Percentiles rank a stretch among this genome's conserved stretches.
Evolutionary conservation across 2,113 vertebrate genomes (phyloP).

Genomic region (Zeus faber): DNA sequence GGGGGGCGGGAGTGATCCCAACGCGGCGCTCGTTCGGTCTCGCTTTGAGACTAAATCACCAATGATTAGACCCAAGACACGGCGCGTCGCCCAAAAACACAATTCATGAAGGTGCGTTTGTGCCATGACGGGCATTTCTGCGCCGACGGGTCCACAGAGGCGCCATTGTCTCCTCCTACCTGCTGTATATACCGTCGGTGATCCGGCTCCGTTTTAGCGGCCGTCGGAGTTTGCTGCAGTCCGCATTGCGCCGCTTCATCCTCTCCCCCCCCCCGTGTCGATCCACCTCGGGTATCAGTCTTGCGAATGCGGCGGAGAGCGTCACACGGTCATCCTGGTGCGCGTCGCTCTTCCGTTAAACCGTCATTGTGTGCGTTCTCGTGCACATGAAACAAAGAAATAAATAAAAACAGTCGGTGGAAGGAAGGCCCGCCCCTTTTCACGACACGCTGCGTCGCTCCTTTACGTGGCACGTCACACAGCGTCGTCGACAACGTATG

Average conservation of each 20-base stretch:
- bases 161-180: slow-evolving; percentile 84
- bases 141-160: slow-evolving; percentile 39
- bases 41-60: too few species aligned
- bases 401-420: slow-evolving; percentile 78
- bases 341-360: slow-evolving; percentile 50
- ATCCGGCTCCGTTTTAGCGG: slow-evolving; percentile 98
- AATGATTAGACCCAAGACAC: too few species aligned
- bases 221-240: slow-evolving; percentile 98
- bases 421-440: slow-evolving; percentile 67
- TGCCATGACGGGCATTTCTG: slow-evolving; percentile 7
- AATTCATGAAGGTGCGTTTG: too few species aligned
- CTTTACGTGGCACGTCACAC: slow-evolving; percentile 41
- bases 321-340: slow-evolving; percentile 55
- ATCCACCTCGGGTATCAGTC: slow-evolving; percentile 61
- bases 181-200: slow-evolving; percentile 94
- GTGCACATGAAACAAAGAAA: slow-evolving; percentile 80
- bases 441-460: slow-evolving; percentile 51
- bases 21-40: too few species aligned
- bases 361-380: slow-evolving; percentile 70
- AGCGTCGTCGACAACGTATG: too few species aligned
- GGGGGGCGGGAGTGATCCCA: too few species aligned
- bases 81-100: too few species aligned
- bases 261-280: slow-evolving; percentile 88
- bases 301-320: slow-evolving; percentile 32
- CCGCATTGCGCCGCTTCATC: slow-evolving; percentile 99